Base-by-base conservation (phyloP, 2,113 vertebrate genomes). In the Urocolius indicus region DNA sequence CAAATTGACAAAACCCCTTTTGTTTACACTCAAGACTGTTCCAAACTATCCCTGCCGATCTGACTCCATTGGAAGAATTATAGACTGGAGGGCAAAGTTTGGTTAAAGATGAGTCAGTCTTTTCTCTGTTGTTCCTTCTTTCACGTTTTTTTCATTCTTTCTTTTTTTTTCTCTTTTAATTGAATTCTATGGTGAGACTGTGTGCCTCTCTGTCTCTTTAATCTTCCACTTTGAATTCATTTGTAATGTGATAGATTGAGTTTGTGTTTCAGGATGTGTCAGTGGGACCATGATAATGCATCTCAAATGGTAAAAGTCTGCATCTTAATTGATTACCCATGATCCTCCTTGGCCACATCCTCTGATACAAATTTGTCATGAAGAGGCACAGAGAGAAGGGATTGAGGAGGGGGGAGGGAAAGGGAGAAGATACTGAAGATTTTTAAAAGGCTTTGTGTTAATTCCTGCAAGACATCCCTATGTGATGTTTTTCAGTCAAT, bases 401-500 rank as follows among this genome's bases (percentile, higher is more conserved):
- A 1, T 1, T 72, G 51, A 26, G 89, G 66, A 74, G 48, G 11
- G 24, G 21, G 22, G 18, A 67, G 66, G n/a, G 36, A 57, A 90
- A 83, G 62, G 23, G 36, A 86, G 27, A 95, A 96, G 32, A 15
- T 38, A 66, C 48, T 87, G 87, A 94, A 86, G 89, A 96, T 51
- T 90, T 96, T 94, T 94, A 85, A 95, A 96, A 65, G 92, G 95
- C 98, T 97, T 97, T 97, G 84, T 95, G 92, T 73, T 97, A 97
- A 98, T 97, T 96, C 97, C 91, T 97, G 59, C 77, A 93, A 94
- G 97, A 93, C 13, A 0, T 89, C 59, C 86, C 85, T 86, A 36
- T 95, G 89, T 94, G 94, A 93, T 96, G 63, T 96, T 97, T 97
- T 89, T 90, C 90, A 69, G 96, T 98, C 97, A 97, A 97, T 97